Percentiles rank a stretch among this genome's conserved stretches.
phyloP scores from a whole-genome alignment of 2,797 vertebrate genomes.

The Gorsachius magnificus region DNA sequence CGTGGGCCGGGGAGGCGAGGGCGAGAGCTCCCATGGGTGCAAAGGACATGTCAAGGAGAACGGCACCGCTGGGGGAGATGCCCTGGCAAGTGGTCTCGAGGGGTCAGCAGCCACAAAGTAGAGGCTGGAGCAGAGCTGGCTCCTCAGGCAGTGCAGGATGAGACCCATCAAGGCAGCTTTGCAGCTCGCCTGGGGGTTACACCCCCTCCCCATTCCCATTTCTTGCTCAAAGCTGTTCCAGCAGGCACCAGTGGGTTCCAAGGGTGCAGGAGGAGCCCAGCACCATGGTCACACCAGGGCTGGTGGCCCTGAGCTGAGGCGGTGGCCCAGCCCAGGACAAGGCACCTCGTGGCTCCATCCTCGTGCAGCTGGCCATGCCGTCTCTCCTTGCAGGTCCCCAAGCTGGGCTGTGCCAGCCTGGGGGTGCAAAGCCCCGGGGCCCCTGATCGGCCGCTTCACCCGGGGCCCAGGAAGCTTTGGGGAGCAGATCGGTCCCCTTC shows the following conservation, averaged over 20 bases:
- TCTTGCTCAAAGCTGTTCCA: background rate
- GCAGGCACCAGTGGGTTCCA: background rate
- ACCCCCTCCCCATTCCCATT: rapidly evolving
- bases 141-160: background rate
- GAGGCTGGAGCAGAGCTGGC: background rate
- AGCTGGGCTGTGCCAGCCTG: background rate
- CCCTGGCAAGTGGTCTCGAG: background rate
- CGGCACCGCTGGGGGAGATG: rapidly evolving
- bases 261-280: background rate
- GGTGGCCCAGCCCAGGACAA: rapidly evolving
- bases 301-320: background rate
- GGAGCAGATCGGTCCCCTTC: background rate
- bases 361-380: rapidly evolving
- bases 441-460: slow-evolving; percentile 64
- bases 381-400: slow-evolving; percentile 43
- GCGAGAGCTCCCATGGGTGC: rapidly evolving
- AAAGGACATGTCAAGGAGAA: background rate
- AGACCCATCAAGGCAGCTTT: background rate
- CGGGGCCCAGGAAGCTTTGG: background rate
- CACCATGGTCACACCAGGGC: rapidly evolving
- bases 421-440: background rate
- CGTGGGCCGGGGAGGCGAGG: rapidly evolving
- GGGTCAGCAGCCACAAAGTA: rapidly evolving
- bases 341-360: background rate
- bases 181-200: background rate